Conservation (phyloP, 2,797 vertebrate species). For the Oceanodroma leucorhoa region DNA sequence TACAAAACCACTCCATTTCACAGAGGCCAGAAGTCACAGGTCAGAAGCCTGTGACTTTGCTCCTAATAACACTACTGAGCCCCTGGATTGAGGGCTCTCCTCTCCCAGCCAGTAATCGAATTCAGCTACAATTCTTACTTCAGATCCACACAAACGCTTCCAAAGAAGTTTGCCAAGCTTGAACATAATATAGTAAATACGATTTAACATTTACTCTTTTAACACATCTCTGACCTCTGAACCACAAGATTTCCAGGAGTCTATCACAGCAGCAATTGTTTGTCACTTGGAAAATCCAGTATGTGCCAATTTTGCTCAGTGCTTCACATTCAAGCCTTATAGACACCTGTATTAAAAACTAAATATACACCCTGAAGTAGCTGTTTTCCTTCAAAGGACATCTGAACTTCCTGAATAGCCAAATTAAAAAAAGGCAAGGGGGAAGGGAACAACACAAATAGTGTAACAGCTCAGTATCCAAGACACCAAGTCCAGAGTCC, state of each 20-base stretch:
- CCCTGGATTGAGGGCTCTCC: background rate
- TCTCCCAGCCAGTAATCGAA: background rate
- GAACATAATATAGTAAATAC: background rate
- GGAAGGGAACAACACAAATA: background rate
- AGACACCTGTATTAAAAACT: background rate
- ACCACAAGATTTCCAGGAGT: background rate
- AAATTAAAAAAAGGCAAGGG: background rate
- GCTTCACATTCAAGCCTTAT: background rate
- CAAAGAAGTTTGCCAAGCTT: background rate
- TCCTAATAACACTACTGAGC: background rate
- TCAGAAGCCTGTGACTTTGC: background rate
- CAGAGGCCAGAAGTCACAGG: background rate
- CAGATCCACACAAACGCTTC: slow-evolving; percentile 1
- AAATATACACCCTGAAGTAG: background rate
- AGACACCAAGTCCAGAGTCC: background rate
- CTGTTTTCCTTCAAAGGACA: background rate
- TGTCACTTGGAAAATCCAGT: background rate
- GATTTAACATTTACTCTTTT: background rate
- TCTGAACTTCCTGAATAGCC: background rate
- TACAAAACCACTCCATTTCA: background rate
- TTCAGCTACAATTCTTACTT: background rate
- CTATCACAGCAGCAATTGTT: background rate
- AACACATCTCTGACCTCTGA: background rate
- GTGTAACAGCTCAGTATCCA: background rate
- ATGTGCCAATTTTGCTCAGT: background rate